A percentile compares a stretch with the other conserved stretches of the same genome.
These are phyloP conservation scores for Erebia aethiops DNA, from an alignment of 2,888 invertebrate species.

Conservation along the genomic window DNA sequence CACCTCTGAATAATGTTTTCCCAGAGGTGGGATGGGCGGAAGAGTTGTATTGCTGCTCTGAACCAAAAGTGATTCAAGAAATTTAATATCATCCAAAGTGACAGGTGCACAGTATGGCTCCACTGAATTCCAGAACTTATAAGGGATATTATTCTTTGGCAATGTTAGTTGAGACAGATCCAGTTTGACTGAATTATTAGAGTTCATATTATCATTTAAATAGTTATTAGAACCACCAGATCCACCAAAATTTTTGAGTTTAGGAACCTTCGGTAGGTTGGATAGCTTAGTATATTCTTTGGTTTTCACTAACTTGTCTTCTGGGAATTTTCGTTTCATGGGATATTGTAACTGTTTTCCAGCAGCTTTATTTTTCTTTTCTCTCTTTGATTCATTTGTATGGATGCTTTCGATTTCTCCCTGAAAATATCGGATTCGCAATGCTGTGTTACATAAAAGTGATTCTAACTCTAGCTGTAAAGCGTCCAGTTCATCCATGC, in stretches of 20 bases:
- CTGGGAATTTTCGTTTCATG: constrained; percentile 81
- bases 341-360: constrained; percentile 81
- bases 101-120: constrained; percentile 96
- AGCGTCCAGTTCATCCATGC: constrained; percentile 94
- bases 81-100: constrained; percentile 92
- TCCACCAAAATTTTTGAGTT: constrained; percentile 79
- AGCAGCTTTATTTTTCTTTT: constrained; percentile 79
- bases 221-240: constrained; percentile 73
- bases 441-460: constrained; percentile 91
- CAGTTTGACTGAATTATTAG: constrained; percentile 81
- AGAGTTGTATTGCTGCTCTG: constrained; percentile 85
- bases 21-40: constrained; percentile 93
- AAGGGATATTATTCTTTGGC: constrained; percentile 95
- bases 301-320: constrained; percentile 82
- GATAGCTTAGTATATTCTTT: constrained; percentile 81
- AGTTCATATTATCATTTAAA: constrained; percentile 69
- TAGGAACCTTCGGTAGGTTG: constrained; percentile 83
- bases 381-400: constrained; percentile 78
- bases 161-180: constrained; percentile 87
- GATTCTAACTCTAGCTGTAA: constrained; percentile 94
- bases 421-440: constrained; percentile 90
- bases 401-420: constrained; percentile 88
- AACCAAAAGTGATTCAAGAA: constrained; percentile 81
- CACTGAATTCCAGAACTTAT: constrained; percentile 97
- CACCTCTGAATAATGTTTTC: constrained; percentile 93